Evolutionary conservation across 1,140 invertebrate genomes (phyloP).

Genomic region (Drepana arcuata): DNA sequence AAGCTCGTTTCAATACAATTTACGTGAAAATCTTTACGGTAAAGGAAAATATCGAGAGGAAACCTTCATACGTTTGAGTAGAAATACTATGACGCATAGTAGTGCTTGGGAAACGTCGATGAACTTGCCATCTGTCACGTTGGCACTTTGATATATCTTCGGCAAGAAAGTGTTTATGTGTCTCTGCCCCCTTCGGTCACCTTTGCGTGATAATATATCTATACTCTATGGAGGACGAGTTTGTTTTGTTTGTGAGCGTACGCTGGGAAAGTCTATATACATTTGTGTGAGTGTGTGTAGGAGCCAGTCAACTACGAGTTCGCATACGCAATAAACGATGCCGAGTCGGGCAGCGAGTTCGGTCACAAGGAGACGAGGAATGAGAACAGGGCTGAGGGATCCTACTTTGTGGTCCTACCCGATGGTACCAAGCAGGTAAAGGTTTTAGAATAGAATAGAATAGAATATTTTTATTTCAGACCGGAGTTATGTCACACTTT

Average conservation of each 20-base stretch:
- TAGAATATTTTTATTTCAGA: no score
- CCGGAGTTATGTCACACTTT: no score
- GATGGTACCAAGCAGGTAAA: constrained; percentile 82
- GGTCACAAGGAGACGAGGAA: constrained; percentile 80
- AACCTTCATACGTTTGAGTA: no score
- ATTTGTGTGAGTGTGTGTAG: constrained; percentile 15
- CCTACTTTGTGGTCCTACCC: constrained; percentile 82
- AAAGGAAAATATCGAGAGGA: no score
- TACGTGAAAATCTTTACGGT: no score
- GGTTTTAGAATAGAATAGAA: no score
- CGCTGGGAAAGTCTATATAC: not conserved
- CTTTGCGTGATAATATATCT: not conserved
- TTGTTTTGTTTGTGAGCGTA: no score
- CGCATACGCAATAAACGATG: constrained; percentile 81
- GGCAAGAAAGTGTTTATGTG: no score
- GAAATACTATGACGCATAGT: not conserved
- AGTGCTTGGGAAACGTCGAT: not conserved
- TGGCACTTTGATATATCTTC: not conserved
- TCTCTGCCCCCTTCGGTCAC: not conserved
- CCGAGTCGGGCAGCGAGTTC: constrained; percentile 79
- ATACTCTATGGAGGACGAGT: no score
- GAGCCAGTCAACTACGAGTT: constrained; percentile 82
- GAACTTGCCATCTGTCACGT: not conserved
- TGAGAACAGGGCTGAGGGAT: constrained; percentile 78
- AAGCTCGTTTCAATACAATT: not conserved